These are phyloP conservation scores for Parnassius smintheus DNA, from an alignment of 2,888 invertebrate species.

Conservation along the genomic window DNA sequence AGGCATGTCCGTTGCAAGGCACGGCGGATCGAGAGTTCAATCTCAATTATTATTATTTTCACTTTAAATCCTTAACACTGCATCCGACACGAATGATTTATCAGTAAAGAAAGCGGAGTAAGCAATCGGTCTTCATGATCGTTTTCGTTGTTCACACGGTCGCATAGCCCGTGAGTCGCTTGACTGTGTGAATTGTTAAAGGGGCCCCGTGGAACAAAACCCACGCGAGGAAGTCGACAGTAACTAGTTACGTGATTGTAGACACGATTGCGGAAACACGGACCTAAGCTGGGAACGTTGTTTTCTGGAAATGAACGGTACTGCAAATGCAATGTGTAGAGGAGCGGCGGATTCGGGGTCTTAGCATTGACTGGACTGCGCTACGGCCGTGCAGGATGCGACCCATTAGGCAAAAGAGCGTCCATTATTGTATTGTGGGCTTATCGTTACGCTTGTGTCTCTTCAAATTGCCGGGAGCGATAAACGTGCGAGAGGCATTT, in stretches of 20 bases:
- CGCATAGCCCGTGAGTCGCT: conserved; percentile 50
- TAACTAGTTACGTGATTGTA: conserved; percentile 38
- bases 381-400: conserved; percentile 69
- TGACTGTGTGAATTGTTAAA: conserved; percentile 40
- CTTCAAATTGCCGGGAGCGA: conserved; percentile 59
- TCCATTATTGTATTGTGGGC: conserved; percentile 78
- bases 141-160: conserved; percentile 44
- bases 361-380: conserved; percentile 75
- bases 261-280: conserved; percentile 36
- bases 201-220: conserved; percentile 39
- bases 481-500: conserved; percentile 47
- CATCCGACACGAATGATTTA: conserved; percentile 47
- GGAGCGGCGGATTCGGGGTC: conserved; percentile 60
- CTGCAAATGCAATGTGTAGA: conserved; percentile 28
- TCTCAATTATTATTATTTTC: conserved; percentile 44
- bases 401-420: conserved; percentile 73
- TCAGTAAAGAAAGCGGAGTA: conserved; percentile 22
- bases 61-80: conserved; percentile 69
- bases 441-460: conserved; percentile 71
- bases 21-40: conserved; percentile 49
- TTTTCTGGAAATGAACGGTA: conserved; percentile 36
- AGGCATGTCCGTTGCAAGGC: conserved; percentile 73
- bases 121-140: conserved; percentile 38
- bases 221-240: conserved; percentile 60
- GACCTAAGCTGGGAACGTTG: conserved; percentile 30